Evolutionary conservation across 2,888 invertebrate genomes (phyloP).

Genomic region (Zaprionus obscuricornis): DNA sequence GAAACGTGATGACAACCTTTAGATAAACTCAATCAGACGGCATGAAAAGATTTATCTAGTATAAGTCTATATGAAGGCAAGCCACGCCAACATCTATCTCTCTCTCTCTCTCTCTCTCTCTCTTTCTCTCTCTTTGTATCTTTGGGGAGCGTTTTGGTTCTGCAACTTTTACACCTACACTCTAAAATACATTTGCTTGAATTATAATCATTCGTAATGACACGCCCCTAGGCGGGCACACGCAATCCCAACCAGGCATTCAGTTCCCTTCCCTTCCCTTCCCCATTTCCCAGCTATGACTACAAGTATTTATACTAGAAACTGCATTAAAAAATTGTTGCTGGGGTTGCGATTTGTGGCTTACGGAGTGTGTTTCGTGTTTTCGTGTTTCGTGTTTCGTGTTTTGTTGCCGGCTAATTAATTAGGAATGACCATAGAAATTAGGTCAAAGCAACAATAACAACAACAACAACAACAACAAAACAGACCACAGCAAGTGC

Average conservation of each 20-base stretch:
- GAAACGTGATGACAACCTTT: conserved; percentile 30
- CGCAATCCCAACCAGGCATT: conserved; percentile 45
- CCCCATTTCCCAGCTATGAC: conserved; percentile 21
- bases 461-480: conserved; percentile 1
- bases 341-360: conserved; percentile 27
- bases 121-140: no score
- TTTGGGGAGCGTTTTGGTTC: no score
- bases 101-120: no score
- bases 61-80: background rate
- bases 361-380: conserved; percentile 34
- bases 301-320: background rate
- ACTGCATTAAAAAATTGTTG: conserved; percentile 10
- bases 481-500: conserved; percentile 58
- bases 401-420: conserved; percentile 65
- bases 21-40: conserved; percentile 6
- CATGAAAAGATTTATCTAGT: no score
- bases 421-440: conserved; percentile 55
- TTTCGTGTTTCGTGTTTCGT: background rate
- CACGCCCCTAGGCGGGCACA: conserved; percentile 44
- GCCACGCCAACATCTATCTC: conserved; percentile 3
- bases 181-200: conserved; percentile 54
- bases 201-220: conserved; percentile 40
- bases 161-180: conserved; percentile 46
- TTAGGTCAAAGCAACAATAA: conserved; percentile 60
- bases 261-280: background rate